Conservation (phyloP, 2,797 vertebrate species). For the Pseudocheirus occidentalis region DNA sequence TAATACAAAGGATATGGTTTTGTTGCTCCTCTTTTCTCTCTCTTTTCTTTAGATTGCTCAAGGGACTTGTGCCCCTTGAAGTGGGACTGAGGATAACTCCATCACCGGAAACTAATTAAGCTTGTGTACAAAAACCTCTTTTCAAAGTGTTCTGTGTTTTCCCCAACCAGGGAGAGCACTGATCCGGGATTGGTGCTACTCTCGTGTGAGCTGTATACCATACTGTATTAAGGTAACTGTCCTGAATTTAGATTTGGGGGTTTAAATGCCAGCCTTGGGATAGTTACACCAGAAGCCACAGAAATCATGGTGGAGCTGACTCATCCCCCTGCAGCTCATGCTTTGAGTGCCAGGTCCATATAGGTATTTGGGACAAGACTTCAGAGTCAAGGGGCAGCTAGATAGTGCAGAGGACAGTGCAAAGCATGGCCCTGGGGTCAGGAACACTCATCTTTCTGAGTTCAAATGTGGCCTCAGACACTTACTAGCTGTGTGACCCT, state of each 20-base stretch:
- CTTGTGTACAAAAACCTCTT: constrained; percentile 40
- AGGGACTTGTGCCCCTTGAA: constrained; percentile 59
- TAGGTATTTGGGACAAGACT: constrained; percentile 20
- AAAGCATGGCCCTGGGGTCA: neutral
- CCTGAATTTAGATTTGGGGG: neutral
- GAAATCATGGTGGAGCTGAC: neutral
- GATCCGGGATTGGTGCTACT: constrained; percentile 4
- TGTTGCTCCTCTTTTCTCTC: neutral
- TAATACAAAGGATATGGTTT: constrained; percentile 9
- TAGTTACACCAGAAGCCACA: neutral
- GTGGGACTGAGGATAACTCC: constrained; percentile 47
- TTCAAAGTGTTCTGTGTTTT: constrained; percentile 33
- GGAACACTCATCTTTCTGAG: neutral
- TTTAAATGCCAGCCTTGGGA: constrained; percentile 5
- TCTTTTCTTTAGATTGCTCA: constrained; percentile 16
- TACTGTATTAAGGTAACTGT: neutral
- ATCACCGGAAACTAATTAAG: constrained; percentile 51
- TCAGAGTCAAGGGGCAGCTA: constrained; percentile 21
- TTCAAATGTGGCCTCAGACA: neutral
- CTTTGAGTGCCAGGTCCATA: neutral
- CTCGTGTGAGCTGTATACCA: neutral
- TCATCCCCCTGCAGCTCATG: constrained; percentile 11
- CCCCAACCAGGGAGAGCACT: neutral
- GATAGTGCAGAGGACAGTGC: neutral
- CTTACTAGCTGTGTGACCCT: neutral